Evolutionary conservation across 30 jellyfish, hydroid and myxozoan genomes (phyloP).

Genomic region (Cassiopea andromeda): DNA sequence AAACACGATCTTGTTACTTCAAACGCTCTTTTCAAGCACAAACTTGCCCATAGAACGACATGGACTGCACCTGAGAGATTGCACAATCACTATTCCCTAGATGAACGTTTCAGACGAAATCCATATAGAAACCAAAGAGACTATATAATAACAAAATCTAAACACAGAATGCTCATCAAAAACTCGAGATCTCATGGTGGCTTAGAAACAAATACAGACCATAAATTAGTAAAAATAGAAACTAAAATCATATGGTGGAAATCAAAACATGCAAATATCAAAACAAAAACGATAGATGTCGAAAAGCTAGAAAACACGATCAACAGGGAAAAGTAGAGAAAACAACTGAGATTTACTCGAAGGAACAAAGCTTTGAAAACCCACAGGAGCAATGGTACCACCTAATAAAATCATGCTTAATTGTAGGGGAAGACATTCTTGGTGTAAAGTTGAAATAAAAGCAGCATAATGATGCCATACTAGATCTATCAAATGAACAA

Average conservation of each 20-base stretch:
- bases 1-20: slow-evolving; percentile 57
- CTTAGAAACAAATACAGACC: slow-evolving; percentile 49
- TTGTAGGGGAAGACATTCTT: slow-evolving; percentile 40
- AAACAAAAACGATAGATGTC: slow-evolving; percentile 45
- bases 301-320: slow-evolving; percentile 43
- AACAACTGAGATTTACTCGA: slow-evolving; percentile 16
- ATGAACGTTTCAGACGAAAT: slow-evolving; percentile 25
- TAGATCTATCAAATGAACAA: slow-evolving; percentile 41
- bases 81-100: slow-evolving; percentile 6
- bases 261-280: slow-evolving; percentile 45
- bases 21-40: slow-evolving; percentile 66
- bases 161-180: slow-evolving; percentile 22
- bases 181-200: slow-evolving; percentile 65
- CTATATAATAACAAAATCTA: slow-evolving; percentile 27
- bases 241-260: slow-evolving; percentile 22
- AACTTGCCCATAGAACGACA: slow-evolving; percentile 69
- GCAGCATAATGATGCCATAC: slow-evolving; percentile 30
- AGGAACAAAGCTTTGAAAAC: slow-evolving; percentile 10
- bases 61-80: slow-evolving; percentile 73
- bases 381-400: slow-evolving; percentile 35
- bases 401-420: slow-evolving; percentile 17
- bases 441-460: slow-evolving; percentile 40
- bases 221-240: slow-evolving; percentile 41
- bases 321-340: slow-evolving; percentile 40
- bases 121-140: slow-evolving; percentile 53